Evolutionary conservation across 2,797 vertebrate genomes (phyloP), one percentile per base, ranked within the genome.

Genomic region (Lepidocolaptes lacrymiger): DNA sequence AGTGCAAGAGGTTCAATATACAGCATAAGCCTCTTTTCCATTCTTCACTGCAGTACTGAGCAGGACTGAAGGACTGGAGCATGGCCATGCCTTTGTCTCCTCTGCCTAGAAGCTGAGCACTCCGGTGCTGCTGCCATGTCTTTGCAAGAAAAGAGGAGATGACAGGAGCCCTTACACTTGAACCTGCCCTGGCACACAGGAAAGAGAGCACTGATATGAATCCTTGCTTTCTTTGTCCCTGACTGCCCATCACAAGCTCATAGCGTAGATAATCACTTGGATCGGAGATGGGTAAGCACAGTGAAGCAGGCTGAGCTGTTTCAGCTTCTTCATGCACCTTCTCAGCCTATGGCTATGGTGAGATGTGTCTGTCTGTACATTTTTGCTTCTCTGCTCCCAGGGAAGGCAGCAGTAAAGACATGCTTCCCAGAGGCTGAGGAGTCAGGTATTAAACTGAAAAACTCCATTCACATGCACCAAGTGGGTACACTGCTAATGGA

Each of bases 81-180:
- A 54, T 21, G 30, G 52, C n/a, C 26, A 1, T 63, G 21, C 16
- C 37, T 88, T 59, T 80, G 34, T 30, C n/a, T 59, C 28, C 36
- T 48, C 44, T 63, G 28, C 55, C 22, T 71, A 43, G 24, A 16
- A 89, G 51, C 51, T 8, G 22, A 26, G 10, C 10, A 3, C 54
- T 46, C 83, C 64, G 22, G 49, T 61, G 46, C 19, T 54, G 23
- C 61, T 79, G 86, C 26, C 43, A 16, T 0, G 2, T 11, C 34
- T 83, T 49, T 66, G 39, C 32, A 55, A 82, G 58, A 22, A 7
- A 86, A 55, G 51, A 68, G 49, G 48, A 52, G 23, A 18, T 0
- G 0, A 16, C 0, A 0, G 14, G 24, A 87, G 3, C 8, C 8
- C 18, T 15, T n/a, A 6, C 7, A 5, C 2, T 63, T 76, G 36